phyloP scores from a whole-genome alignment of 2,888 invertebrate genomes.

The Clivina fossor region DNA sequence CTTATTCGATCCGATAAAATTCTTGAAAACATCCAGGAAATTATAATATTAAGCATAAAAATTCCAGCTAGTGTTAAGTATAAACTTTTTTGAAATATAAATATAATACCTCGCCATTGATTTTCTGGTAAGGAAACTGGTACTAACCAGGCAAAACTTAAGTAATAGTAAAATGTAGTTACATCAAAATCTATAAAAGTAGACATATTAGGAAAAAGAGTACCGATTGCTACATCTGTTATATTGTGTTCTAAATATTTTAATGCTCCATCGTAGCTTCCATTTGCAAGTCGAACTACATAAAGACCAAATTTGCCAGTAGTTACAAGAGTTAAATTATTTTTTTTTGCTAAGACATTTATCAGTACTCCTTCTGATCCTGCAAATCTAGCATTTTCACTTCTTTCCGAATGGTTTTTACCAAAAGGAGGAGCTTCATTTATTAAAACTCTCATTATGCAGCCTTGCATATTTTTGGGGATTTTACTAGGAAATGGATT shows the following conservation, averaged over 20 bases:
- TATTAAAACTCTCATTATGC: conserved; percentile 5
- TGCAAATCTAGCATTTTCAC: conserved; percentile 1
- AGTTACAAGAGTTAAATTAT: conserved; percentile 8
- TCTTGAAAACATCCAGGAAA: conserved; percentile 8
- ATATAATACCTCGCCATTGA: conserved; percentile 10
- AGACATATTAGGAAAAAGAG: conserved; percentile 16
- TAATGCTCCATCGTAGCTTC: conserved; percentile 14
- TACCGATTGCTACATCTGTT: conserved; percentile 17
- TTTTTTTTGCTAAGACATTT: conserved; percentile 9
- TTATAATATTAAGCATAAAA: conserved; percentile 6
- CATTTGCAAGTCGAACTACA: background rate
- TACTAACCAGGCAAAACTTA: conserved; percentile 19
- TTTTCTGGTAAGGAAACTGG: conserved; percentile 6
- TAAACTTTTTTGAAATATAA: conserved; percentile 6
- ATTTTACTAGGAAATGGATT: conserved; percentile 9
- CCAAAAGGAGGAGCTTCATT: conserved; percentile 23
- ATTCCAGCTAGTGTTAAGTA: conserved; percentile 3
- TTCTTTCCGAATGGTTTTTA: background rate
- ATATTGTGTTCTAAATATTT: conserved; percentile 10
- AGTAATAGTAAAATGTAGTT: conserved; percentile 12
- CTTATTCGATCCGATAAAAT: background rate
- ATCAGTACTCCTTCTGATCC: conserved; percentile 12
- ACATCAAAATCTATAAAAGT: conserved; percentile 16
- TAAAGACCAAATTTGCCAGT: background rate
- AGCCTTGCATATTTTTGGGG: conserved; percentile 10